Evolutionary conservation across 2,888 invertebrate species (phyloP).

Genomic region (Ariolimax columbianus): DNA sequence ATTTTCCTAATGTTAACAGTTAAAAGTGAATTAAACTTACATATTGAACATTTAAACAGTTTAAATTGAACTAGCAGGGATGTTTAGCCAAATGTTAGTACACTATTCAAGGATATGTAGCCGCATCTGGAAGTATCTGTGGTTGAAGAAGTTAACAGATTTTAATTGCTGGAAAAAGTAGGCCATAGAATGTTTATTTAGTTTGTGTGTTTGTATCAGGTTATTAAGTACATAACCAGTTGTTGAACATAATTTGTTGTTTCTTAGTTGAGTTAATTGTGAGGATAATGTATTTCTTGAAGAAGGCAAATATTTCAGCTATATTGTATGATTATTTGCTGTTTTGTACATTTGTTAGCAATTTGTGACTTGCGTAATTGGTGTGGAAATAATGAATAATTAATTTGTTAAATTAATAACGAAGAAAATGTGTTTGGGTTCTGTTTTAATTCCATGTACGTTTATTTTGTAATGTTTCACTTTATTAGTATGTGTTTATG

Average conservation of each 20-base stretch:
- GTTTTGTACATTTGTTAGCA: not conserved
- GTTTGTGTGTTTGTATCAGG: not conserved
- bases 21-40: too few relatives aligned
- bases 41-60: not conserved
- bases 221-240: not conserved
- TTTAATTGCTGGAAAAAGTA: slow-evolving; percentile 2
- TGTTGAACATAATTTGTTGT: not conserved
- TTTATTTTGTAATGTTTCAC: too few relatives aligned
- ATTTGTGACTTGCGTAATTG: too few relatives aligned
- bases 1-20: too few relatives aligned
- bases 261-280: not conserved
- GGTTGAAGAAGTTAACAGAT: not conserved
- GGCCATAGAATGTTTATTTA: slow-evolving; percentile 19
- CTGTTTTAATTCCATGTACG: too few relatives aligned
- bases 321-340: not conserved
- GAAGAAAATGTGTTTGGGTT: too few relatives aligned
- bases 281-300: not conserved
- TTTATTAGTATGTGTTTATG: too few relatives aligned
- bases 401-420: too few relatives aligned
- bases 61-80: not conserved
- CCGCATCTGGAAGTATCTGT: not conserved
- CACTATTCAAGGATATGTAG: not conserved
- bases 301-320: not conserved
- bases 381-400: too few relatives aligned
- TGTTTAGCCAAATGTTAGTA: not conserved